A percentile compares a stretch with the other conserved stretches of the same genome.
Evolutionary conservation across 2,888 invertebrate species (phyloP).

Genomic region (Volucella zonaria): DNA sequence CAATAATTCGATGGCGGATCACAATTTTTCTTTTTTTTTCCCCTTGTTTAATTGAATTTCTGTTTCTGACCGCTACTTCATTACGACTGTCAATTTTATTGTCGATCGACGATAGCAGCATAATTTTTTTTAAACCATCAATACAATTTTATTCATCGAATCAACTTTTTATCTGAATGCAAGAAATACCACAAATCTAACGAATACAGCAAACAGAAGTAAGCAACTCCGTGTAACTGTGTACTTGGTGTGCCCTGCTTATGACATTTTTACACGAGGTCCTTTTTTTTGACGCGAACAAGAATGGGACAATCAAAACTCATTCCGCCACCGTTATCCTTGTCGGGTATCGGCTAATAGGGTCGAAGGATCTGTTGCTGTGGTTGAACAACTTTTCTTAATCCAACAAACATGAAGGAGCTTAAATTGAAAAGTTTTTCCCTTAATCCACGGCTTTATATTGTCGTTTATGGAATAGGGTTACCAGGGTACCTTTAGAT

Average conservation of each 20-base stretch:
- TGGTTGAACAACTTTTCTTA: constrained; percentile 32
- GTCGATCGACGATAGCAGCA: neutral
- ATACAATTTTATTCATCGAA: constrained; percentile 37
- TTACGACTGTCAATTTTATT: constrained; percentile 23
- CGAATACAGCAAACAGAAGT: neutral
- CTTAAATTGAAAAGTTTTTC: constrained; percentile 47
- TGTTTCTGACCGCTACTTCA: constrained; percentile 67
- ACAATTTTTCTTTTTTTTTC: neutral
- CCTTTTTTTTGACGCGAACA: constrained; percentile 27
- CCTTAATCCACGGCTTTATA: constrained; percentile 43
- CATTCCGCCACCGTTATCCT: constrained; percentile 13
- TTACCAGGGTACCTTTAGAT: too few relatives aligned
- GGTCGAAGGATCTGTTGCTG: neutral
- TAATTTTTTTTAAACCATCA: constrained; percentile 21
- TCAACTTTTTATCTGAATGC: neutral
- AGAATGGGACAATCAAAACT: constrained; percentile 57
- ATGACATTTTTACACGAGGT: constrained; percentile 58
- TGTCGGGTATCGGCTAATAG: constrained; percentile 27
- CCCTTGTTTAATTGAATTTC: constrained; percentile 59
- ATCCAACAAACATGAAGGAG: constrained; percentile 14
- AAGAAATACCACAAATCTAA: neutral
- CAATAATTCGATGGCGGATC: constrained; percentile 21
- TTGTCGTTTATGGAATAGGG: neutral
- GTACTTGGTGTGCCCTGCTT: constrained; percentile 31
- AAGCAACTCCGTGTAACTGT: constrained; percentile 2